phyloP scores from a whole-genome alignment of 2,888 invertebrate species.

The Monopis laevigella region DNA sequence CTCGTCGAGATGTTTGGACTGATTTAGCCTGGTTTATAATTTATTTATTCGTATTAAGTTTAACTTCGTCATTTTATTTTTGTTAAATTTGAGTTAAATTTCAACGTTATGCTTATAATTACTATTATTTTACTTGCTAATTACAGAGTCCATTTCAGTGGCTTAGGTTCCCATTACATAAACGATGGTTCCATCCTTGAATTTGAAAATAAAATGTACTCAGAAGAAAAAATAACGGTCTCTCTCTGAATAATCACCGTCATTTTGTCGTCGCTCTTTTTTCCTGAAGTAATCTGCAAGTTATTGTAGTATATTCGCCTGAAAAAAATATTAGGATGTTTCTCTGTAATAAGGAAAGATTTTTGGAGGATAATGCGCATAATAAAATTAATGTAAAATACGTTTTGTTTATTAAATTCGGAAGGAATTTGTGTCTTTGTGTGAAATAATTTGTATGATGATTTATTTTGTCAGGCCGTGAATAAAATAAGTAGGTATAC shows the following conservation, averaged over 20 bases:
- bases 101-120: no score
- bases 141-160: conserved; percentile 6
- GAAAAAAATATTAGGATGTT: conserved; percentile 35
- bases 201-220: conserved; percentile 13
- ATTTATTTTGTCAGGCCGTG: no score
- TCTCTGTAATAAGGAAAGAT: conserved; percentile 17
- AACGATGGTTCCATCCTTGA: conserved; percentile 8
- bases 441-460: no score
- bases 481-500: no score
- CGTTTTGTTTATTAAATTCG: conserved; percentile 9
- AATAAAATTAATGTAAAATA: conserved; percentile 6
- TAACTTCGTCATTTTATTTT: no score
- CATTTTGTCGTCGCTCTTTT: conserved; percentile 10
- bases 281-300: conserved; percentile 35
- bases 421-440: conserved; percentile 5
- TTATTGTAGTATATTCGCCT: conserved; percentile 33
- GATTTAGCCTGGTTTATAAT: no score
- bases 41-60: no score
- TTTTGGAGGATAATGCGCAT: conserved; percentile 3
- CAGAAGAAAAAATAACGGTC: conserved; percentile 12
- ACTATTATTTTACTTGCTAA: no score
- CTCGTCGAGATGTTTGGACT: no score
- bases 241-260: conserved; percentile 7
- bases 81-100: no score
- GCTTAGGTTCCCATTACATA: conserved; percentile 9